Base-by-base conservation (phyloP, 2,797 vertebrate genomes). In the Myotis daubentonii region DNA sequence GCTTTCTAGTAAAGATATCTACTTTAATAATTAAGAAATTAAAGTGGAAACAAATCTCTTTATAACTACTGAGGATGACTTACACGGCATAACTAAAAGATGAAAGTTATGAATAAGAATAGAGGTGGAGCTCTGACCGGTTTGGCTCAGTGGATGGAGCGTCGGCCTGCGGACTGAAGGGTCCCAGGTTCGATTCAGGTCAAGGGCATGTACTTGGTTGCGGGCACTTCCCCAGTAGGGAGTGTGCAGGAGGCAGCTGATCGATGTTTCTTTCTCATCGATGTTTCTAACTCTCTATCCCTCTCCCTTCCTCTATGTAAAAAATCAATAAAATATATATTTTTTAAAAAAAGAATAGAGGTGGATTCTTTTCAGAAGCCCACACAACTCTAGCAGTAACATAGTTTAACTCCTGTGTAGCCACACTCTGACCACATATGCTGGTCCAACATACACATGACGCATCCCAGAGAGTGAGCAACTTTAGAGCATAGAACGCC, bases 1-100 rank as follows among this genome's bases (percentile, higher is more conserved):
- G 30, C 1, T 49, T 65, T 89, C 88, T 66, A 74, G 76, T 78
- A 83, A 66, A 89, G 20, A 71, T 93, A 94, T 70, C 2, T 78
- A 76, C 70, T 91, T 80, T 68, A 93, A 75, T 57, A 16, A 95
- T 20, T 33, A 44, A 88, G 49, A 68, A 93, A 76, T 95, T 95
- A 90, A 93, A 82, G 41, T 33, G 47, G 57, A 92, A 93, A 89
- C 5, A 17, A 41, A 2, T 72, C 79, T 82, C 9, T 87, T 82
- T 44, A 62, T 91, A 86, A 84, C 6, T 89, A 86, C 16, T 68
- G 51, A 93, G 47, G 13, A 17, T 83, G 55, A 93, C 23, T 51
- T 47, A 65, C 10, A 79, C 22, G 17, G 17, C 23, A 85, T 87
- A 84, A 41, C 94, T 93, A 81, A 93, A 41, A 95, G 11, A 62